Percentiles rank a stretch among this genome's conserved stretches.
phyloP scores from a whole-genome alignment of 2,797 vertebrate genomes.

The Lindbergichthys nudifrons region DNA sequence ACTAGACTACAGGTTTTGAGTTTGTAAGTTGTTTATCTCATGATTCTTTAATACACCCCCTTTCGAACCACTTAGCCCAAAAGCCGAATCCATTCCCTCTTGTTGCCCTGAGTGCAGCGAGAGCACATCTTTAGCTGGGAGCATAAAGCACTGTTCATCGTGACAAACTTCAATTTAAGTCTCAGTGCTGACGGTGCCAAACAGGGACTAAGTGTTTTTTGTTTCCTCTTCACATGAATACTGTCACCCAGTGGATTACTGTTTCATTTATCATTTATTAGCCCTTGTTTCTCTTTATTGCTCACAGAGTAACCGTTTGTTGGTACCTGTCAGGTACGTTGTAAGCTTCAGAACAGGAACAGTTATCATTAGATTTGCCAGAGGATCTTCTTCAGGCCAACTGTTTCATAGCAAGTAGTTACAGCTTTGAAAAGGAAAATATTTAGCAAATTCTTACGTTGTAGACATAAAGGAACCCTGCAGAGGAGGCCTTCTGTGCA shows the following conservation, averaged over 20 bases:
- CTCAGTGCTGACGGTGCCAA: conserved; percentile 49
- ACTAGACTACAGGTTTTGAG: conserved; percentile 44
- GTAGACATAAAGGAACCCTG: conserved; percentile 47
- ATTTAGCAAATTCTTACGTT: conserved; percentile 31
- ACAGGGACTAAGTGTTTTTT: conserved; percentile 53
- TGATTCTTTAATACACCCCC: conserved; percentile 75
- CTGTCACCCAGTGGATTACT: conserved; percentile 32
- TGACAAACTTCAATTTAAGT: conserved; percentile 42
- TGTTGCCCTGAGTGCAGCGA: conserved; percentile 54
- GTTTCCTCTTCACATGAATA: conserved; percentile 54
- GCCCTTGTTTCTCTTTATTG: conserved; percentile 44
- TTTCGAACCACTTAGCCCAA: conserved; percentile 73
- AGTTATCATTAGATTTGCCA: conserved; percentile 7
- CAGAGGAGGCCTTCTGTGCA: conserved; percentile 40
- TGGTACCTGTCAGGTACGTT: conserved; percentile 16
- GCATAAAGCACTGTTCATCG: conserved; percentile 34
- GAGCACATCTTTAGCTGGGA: conserved; percentile 42
- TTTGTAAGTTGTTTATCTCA: conserved; percentile 71
- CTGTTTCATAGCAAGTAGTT: conserved; percentile 23
- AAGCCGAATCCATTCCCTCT: conserved; percentile 63
- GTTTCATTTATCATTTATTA: conserved; percentile 69
- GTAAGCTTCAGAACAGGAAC: neutral
- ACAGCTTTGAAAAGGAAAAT: neutral
- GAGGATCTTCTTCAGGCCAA: conserved; percentile 22
- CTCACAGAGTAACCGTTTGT: conserved; percentile 34